These are phyloP conservation scores for Heliothis subflexa DNA, from an alignment of 1,140 invertebrate genomes.

Conservation along the genomic window DNA sequence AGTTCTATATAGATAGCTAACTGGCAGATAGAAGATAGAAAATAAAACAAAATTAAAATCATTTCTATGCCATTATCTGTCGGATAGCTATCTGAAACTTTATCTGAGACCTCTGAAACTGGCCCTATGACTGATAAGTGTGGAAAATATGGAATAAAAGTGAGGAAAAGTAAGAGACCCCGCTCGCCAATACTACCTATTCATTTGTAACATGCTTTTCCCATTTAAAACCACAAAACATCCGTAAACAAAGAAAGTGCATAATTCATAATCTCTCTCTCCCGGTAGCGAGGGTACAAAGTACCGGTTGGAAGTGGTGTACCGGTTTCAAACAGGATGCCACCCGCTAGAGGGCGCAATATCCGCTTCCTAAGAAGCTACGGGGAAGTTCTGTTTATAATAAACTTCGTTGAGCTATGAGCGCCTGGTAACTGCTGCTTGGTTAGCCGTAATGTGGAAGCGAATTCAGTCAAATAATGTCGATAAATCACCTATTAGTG, in stretches of 20 bases:
- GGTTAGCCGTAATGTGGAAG: not conserved
- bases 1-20: too few species aligned
- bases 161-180: too few species aligned
- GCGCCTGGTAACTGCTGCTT: constrained; percentile 11
- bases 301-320: constrained; percentile 45
- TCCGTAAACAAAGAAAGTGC: constrained; percentile 35
- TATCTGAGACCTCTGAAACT: too few species aligned
- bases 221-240: not conserved
- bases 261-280: constrained; percentile 35
- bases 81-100: too few species aligned
- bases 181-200: too few species aligned
- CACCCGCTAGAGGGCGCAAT: constrained; percentile 41
- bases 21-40: too few species aligned
- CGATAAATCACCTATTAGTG: too few species aligned
- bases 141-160: too few species aligned
- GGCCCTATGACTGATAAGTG: too few species aligned
- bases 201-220: not conserved
- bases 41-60: too few species aligned
- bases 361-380: constrained; percentile 43
- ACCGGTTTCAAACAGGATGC: constrained; percentile 37
- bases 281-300: constrained; percentile 38
- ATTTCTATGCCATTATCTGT: too few species aligned
- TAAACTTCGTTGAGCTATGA: constrained; percentile 37
- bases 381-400: constrained; percentile 39
- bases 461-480: too few species aligned